Evolutionary conservation across 2,888 invertebrate species (phyloP), one percentile per base, ranked within the genome.

Genomic region (Chromoteleia sp.): DNA sequence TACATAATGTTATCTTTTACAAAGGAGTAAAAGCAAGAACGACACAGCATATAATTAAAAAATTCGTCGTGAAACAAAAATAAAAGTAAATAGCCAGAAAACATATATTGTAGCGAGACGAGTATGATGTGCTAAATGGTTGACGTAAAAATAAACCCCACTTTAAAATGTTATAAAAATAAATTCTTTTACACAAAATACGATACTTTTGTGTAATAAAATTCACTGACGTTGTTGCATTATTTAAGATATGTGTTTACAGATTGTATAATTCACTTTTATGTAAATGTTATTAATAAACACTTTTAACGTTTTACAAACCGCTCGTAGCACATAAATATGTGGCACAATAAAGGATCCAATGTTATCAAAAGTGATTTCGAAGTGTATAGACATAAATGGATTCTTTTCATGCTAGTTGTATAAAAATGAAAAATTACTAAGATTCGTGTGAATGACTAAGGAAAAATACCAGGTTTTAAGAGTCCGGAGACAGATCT

Each of bases 341-440:
- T 1, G 3, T 15, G 14, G 1, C 39, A 15, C 3, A 17, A 43
- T 43, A 43, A 17, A 43, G 17, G 36, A 45, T 10, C 0, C 19
- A 10, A 17, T 30, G 21, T 14, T 8, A 45, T 43, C 17, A 29
- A 29, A 7, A 45, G 1, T 21, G n/a, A 48, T 48, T 33, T 36
- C 36, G 10, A 21, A 21, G 33, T 2, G 21, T 30, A 36, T 25
- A 39, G 21, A 43, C 17, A 45, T 21, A 25, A 50, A 73, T 52
- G 59, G 50, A 52, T 59, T 30, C 36, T 50, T 48, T 56, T 50
- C 41, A 29, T 14, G 36, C n/a, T 10, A 14, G 8, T 39, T 54
- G 70, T 50, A 76, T 71, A 67, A 81, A 81, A 56, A 75, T 81
- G 81, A 81, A 81, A 81, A 73, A 73, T 76, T 68, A 76, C 81